phyloP scores from a whole-genome alignment of 2,888 invertebrate genomes.

The Drosophila lacicola region DNA sequence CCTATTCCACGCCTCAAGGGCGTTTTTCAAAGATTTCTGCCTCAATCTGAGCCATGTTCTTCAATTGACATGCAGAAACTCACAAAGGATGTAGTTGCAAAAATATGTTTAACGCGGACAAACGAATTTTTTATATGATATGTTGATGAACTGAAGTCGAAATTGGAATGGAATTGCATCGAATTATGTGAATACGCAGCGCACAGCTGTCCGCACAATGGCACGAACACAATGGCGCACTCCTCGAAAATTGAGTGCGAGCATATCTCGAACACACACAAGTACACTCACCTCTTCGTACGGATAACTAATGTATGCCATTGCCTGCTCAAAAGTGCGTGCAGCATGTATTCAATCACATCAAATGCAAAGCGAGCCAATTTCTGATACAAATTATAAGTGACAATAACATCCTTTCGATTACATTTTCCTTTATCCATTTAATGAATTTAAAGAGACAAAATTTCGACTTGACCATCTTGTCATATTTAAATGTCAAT shows the following conservation, averaged over 20 bases:
- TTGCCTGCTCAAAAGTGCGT: too few species aligned
- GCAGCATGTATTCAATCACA: too few species aligned
- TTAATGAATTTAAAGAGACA: too few species aligned
- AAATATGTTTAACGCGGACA: conserved; percentile 30
- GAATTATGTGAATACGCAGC: conserved; percentile 43
- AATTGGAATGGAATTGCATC: conserved; percentile 41
- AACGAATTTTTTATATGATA: conserved; percentile 57
- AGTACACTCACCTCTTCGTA: conserved; percentile 3
- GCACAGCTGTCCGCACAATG: conserved; percentile 12
- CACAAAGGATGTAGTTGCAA: conserved; percentile 42
- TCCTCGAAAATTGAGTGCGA: not conserved
- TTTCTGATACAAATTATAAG: too few species aligned
- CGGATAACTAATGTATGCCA: conserved; percentile 25
- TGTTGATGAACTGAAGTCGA: conserved; percentile 43
- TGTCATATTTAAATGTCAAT: too few species aligned
- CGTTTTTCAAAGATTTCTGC: conserved; percentile 13
- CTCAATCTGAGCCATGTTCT: conserved; percentile 11
- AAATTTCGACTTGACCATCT: too few species aligned
- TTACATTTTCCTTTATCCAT: too few species aligned
- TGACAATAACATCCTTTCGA: too few species aligned
- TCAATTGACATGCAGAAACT: conserved; percentile 43
- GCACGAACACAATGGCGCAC: not conserved
- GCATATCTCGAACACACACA: not conserved
- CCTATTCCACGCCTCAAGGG: not conserved
- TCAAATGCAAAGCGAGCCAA: too few species aligned